Conservation (phyloP, 2,888 invertebrate species). For the Macropis europaea region DNA sequence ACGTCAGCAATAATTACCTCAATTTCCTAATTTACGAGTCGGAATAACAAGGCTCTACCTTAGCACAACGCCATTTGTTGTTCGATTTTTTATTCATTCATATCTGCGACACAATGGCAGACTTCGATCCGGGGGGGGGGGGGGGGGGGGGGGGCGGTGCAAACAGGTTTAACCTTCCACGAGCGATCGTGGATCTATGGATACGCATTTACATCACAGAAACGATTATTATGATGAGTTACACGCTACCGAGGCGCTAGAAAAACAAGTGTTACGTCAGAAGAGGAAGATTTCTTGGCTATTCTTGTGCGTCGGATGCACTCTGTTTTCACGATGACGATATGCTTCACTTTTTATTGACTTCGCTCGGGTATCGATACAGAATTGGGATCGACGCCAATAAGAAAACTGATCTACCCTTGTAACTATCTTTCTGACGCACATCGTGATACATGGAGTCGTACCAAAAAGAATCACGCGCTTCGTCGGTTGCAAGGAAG, state of each 20-base stretch:
- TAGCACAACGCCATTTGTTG: too few relatives aligned
- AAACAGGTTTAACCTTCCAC: neutral
- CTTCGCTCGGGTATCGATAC: neutral
- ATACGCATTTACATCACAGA: conserved; percentile 29
- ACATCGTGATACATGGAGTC: too few relatives aligned
- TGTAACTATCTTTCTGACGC: too few relatives aligned
- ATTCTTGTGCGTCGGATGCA: conserved; percentile 22
- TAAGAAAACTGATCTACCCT: too few relatives aligned
- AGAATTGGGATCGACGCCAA: neutral
- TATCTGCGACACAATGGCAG: too few relatives aligned
- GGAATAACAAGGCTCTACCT: too few relatives aligned
- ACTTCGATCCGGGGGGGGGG: too few relatives aligned
- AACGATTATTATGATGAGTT: conserved; percentile 20
- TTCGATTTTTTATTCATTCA: too few relatives aligned
- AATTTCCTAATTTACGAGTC: conserved; percentile 6
- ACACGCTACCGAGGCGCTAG: conserved; percentile 8
- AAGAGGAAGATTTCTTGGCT: conserved; percentile 32
- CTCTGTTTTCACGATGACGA: conserved; percentile 22
- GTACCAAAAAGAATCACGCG: too few relatives aligned
- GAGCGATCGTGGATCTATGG: neutral
- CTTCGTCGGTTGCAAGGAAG: too few relatives aligned
- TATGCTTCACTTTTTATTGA: neutral
- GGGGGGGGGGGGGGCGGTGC: conserved; percentile 1
- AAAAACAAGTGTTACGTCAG: conserved; percentile 51
- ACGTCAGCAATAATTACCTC: conserved; percentile 22